phyloP scores from a whole-genome alignment of 2,888 invertebrate genomes.

The Altica lythri region DNA sequence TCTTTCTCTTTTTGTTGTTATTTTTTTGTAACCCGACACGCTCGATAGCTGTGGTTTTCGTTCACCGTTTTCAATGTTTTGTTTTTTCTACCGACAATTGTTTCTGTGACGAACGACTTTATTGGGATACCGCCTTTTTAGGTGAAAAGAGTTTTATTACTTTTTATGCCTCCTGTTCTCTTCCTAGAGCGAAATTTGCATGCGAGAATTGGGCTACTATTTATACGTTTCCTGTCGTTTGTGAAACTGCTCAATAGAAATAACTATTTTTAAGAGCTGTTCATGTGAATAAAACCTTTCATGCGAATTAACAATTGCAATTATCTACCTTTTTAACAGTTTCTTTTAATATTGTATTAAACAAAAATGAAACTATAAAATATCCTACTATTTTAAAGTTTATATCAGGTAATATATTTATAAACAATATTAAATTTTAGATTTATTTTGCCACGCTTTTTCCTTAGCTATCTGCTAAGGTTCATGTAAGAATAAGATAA shows the following conservation, averaged over 20 bases:
- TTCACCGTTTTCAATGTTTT: conserved; percentile 28
- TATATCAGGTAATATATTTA: no score
- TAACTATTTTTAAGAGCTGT: background rate
- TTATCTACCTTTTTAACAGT: no score
- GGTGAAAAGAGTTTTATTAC: conserved; percentile 24
- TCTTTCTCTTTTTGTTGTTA: background rate
- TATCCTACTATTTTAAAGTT: no score
- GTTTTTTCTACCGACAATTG: conserved; percentile 29
- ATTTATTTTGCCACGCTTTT: no score
- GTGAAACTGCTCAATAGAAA: conserved; percentile 5
- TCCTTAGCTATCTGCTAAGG: no score
- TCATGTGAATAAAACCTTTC: conserved; percentile 7
- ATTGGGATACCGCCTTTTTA: conserved; percentile 30
- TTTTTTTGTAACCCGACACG: conserved; percentile 21
- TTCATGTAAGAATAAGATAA: no score
- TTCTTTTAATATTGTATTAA: no score
- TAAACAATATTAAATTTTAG: no score
- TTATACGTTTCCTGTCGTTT: conserved; percentile 16
- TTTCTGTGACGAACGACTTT: conserved; percentile 32
- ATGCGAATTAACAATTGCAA: no score
- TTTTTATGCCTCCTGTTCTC: conserved; percentile 13
- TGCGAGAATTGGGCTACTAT: conserved; percentile 11
- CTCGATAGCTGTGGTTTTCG: conserved; percentile 29
- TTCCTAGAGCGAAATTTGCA: conserved; percentile 10
- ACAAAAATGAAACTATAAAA: no score